Conservation (phyloP, 1,140 invertebrate genomes). For the Belonocnema kinseyi region DNA sequence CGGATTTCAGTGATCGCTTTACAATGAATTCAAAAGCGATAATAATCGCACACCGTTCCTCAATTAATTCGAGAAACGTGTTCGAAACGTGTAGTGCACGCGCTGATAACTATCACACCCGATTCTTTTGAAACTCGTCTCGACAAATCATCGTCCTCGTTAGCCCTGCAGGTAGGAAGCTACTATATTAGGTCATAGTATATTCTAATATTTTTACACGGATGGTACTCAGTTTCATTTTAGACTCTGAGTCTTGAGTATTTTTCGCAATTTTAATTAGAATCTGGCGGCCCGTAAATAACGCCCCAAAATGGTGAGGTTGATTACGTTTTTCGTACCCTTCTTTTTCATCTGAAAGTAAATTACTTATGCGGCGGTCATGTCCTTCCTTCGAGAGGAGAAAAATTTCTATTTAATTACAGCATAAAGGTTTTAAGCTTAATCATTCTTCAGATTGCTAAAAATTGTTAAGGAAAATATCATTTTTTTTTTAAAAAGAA, state of each 20-base stretch:
- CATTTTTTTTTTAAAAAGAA: no score
- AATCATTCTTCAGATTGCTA: no score
- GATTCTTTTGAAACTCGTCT: conserved; percentile 19
- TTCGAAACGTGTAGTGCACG: conserved; percentile 10
- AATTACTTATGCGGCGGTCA: no score
- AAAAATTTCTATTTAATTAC: no score
- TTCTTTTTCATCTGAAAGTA: no score
- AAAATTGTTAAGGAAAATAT: no score
- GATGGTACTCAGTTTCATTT: background rate
- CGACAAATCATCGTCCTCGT: conserved; percentile 30
- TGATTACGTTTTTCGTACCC: no score
- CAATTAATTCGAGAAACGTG: conserved; percentile 30
- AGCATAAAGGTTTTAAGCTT: no score
- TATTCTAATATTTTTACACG: conserved; percentile 1
- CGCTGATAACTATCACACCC: conserved; percentile 5
- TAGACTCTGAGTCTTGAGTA: background rate
- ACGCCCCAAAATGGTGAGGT: no score
- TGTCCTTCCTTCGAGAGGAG: no score
- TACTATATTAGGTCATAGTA: conserved; percentile 8
- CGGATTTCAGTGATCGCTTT: conserved; percentile 29
- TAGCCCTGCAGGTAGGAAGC: conserved; percentile 17
- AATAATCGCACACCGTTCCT: conserved; percentile 26
- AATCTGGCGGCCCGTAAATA: no score
- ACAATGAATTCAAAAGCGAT: conserved; percentile 27
- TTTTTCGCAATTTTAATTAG: no score